Evolutionary conservation across 2,888 invertebrate species (phyloP).

Genomic region (Vesta saturnalis): DNA sequence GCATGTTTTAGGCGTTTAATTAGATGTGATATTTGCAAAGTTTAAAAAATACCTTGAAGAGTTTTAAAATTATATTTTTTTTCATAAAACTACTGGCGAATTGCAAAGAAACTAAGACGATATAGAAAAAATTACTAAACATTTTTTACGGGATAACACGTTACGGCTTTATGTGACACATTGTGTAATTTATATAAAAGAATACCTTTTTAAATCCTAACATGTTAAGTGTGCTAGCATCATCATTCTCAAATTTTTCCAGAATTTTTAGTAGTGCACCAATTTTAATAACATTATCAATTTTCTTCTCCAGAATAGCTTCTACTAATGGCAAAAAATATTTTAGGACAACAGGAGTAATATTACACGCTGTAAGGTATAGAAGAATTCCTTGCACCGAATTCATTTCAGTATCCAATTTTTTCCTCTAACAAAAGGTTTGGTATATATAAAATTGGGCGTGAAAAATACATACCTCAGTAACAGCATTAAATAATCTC

Average conservation of each 20-base stretch:
- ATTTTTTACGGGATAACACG: too few relatives aligned
- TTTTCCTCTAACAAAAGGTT: too few relatives aligned
- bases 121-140: too few relatives aligned
- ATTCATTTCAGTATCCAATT: conserved; percentile 49
- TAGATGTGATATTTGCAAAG: too few relatives aligned
- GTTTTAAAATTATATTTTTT: background rate
- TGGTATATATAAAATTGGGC: background rate
- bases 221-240: conserved; percentile 48
- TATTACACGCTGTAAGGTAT: too few relatives aligned
- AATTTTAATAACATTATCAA: conserved; percentile 51
- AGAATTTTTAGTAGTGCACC: conserved; percentile 51
- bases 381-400: conserved; percentile 51
- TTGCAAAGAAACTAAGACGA: too few relatives aligned
- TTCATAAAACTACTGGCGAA: too few relatives aligned
- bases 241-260: conserved; percentile 37
- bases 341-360: too few relatives aligned
- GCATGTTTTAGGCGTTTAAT: too few relatives aligned
- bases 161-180: too few relatives aligned
- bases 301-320: conserved; percentile 51
- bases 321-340: conserved; percentile 53
- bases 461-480: conserved; percentile 42
- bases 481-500: conserved; percentile 49
- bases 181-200: too few relatives aligned
- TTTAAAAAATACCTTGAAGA: too few relatives aligned
- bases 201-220: conserved; percentile 48